Evolutionary conservation across 2,113 vertebrate species (phyloP), one percentile per base, ranked within the genome.

Genomic region (Tragulus kanchil): DNA sequence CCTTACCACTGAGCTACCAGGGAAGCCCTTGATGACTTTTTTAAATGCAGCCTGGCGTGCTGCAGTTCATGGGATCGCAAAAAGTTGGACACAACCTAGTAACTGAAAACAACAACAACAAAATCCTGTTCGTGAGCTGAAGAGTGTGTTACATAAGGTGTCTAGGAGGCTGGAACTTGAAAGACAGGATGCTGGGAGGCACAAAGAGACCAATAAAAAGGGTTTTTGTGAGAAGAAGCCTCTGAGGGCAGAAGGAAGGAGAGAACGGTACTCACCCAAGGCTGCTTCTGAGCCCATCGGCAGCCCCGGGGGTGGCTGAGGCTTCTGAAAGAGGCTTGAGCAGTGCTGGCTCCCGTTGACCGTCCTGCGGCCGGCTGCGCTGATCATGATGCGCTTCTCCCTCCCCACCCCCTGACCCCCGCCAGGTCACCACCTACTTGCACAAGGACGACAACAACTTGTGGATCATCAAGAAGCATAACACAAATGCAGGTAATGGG

Each of bases 401-500:
- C 54, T 52, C 52, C 52, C 64, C 75, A 19, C 4, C 28, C 42
- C 9, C 61, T 36, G 1, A 14, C 50, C 28, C n/a, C 0, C 16
- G 97, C 88, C 97, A 99, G 99, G 99, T 99, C 92, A 99, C 99
- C 67, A 99, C 99, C 36, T 99, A 99, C 97, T 99, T 99, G 73
- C 99, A 99, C 97, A 99, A 99, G 94, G 99, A 99, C 98, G 98
- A 99, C 93, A 99, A 99, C 98, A 99, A 99, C 97, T 85, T 99
- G 93, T 99, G 99, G 99, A 98, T 99, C 92, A 98, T 99, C 98
- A 99, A 99, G 98, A 99, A 98, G 95, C 98, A 97, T 59, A 98
- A 99, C 84, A 71, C 97, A 10, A 98, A 98, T 82, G 90, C 98
- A 96, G 99, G 99, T 99, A 98, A 99, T 98, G 85, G 25, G 13